Evolutionary conservation across 2,113 vertebrate species (phyloP), one percentile per base, ranked within the genome.

Genomic region (Myiopsitta monachus): DNA sequence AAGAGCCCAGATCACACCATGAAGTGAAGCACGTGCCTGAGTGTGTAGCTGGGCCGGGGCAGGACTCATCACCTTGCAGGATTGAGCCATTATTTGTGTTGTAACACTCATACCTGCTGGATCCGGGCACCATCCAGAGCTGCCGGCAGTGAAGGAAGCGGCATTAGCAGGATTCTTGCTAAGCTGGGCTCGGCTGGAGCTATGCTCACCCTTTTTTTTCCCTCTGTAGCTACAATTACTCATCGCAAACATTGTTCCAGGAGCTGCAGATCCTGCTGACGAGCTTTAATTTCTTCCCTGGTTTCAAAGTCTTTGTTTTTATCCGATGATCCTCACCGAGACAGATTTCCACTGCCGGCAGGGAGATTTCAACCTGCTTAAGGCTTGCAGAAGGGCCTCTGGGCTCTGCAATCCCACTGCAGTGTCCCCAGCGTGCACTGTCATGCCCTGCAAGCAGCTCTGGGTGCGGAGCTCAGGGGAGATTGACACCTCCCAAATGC

Each of bases 111-210:
- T 77, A 67, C 92, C 90, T 91, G 63, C 27, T 1, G 33, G 23
- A 14, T 68, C 4, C 27, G 24, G 13, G 67, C 75, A 36, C 52
- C 3, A 2, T 12, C 54, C 17, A 11, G 84, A 76, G 72, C 83
- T 77, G 92, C 74, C 2, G 3, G 67, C 1, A 0, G 36, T 24
- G 63, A 27, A 82, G 82, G 87, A 94, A 76, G 87, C 2, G 1
- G 87, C 72, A 74, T 95, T 94, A 86, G 82, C 94, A 88, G 90
- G 61, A 85, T 97, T 97, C 79, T 92, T 91, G 92, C 68, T 95
- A 93, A 94, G 75, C 90, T 88, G 72, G 63, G 68, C 63, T 96
- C 22, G 0, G 72, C 85, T 59, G 12, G 52, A 92, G 70, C 72
- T 93, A 44, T 94, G 86, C 83, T 92, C 66, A 66, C 73, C 83